phyloP scores from a whole-genome alignment of 2,113 vertebrate species.

The Corydoras sp. region DNA sequence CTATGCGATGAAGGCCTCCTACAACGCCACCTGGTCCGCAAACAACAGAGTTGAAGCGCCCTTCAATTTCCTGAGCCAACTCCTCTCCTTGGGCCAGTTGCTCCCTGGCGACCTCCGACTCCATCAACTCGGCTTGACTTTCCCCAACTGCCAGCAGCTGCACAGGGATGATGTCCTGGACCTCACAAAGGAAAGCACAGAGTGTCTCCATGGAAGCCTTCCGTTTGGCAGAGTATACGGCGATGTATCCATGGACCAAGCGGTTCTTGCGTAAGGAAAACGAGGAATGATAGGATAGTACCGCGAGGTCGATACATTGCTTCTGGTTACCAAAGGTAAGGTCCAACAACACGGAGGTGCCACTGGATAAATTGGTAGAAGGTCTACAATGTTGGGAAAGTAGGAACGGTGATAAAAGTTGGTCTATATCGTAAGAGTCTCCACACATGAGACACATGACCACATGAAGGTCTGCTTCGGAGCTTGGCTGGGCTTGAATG shows the following conservation, averaged over 20 bases:
- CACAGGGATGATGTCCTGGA: conserved; percentile 90
- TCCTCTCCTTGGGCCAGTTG: conserved; percentile 86
- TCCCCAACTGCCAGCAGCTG: conserved; percentile 85
- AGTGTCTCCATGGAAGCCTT: conserved; percentile 87
- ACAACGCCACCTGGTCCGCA: conserved; percentile 71
- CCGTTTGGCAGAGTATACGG: conserved; percentile 85
- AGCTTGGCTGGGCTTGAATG: conserved; percentile 59
- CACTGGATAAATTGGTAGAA: conserved; percentile 59
- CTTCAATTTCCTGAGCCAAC: conserved; percentile 88
- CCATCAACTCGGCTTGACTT: conserved; percentile 69
- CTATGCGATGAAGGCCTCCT: conserved; percentile 79
- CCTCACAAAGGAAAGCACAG: conserved; percentile 89
- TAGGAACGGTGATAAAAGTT: conserved; percentile 81
- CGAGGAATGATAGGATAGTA: conserved; percentile 89
- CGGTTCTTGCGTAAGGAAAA: conserved; percentile 84
- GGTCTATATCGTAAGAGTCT: conserved; percentile 79
- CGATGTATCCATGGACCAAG: conserved; percentile 87
- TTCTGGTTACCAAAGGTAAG: conserved; percentile 73
- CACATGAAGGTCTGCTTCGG: conserved; percentile 79
- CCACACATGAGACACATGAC: conserved; percentile 95
- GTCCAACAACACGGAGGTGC: conserved; percentile 79
- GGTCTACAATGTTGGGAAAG: conserved; percentile 78
- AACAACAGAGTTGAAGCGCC: conserved; percentile 73
- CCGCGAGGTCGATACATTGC: conserved; percentile 77
- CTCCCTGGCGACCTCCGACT: conserved; percentile 77